phyloP scores from a whole-genome alignment of 1,140 invertebrate species.

The Apis cerana region DNA sequence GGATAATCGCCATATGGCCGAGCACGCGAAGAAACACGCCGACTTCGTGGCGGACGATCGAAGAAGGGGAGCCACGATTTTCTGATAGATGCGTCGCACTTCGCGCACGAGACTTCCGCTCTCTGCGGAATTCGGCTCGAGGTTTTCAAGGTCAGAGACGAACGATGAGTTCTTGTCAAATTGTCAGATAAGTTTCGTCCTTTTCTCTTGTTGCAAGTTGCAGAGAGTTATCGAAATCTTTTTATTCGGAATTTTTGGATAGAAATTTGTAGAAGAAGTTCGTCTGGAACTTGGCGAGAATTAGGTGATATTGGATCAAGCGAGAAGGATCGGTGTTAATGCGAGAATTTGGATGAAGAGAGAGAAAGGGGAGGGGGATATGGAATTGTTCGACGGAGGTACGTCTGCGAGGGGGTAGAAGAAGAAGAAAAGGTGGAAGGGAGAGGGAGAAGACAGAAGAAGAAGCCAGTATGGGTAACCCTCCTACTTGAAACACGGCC shows the following conservation, averaged over 20 bases:
- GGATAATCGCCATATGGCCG: conserved; percentile 69
- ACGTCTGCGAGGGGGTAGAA: conserved; percentile 22
- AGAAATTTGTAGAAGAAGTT: no score
- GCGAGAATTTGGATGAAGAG: background rate
- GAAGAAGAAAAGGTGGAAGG: conserved; percentile 12
- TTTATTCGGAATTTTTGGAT: no score
- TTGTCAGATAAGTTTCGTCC: no score
- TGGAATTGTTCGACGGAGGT: conserved; percentile 8
- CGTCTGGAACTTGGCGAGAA: no score
- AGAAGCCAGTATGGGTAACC: conserved; percentile 33
- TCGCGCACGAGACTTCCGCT: background rate
- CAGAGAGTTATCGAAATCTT: no score
- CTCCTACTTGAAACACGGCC: conserved; percentile 68
- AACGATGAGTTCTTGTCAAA: no score
- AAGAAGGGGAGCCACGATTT: conserved; percentile 21
- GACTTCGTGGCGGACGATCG: conserved; percentile 25
- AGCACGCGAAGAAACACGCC: conserved; percentile 45
- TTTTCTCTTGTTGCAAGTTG: no score
- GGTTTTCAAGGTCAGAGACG: no score
- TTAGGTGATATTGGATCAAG: no score
- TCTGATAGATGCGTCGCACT: background rate
- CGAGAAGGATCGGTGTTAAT: background rate
- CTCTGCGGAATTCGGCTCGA: background rate
- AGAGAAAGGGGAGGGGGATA: background rate
- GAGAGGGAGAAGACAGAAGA: conserved; percentile 27